These are phyloP conservation scores for Labeo rohita DNA, from an alignment of 2,113 vertebrate genomes.

Conservation along the genomic window DNA sequence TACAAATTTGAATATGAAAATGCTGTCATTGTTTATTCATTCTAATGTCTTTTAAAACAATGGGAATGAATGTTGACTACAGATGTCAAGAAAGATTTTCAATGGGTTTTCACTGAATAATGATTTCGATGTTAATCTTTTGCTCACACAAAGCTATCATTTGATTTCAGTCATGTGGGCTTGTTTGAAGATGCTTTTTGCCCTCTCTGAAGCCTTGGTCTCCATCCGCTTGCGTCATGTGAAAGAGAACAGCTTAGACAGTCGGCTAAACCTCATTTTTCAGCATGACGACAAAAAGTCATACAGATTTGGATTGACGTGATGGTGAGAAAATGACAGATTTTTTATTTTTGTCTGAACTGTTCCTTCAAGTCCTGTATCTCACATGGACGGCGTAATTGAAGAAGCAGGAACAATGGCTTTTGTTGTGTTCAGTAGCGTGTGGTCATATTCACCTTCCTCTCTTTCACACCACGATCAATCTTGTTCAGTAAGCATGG, in stretches of 20 bases:
- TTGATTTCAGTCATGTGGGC: not conserved
- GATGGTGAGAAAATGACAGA: not conserved
- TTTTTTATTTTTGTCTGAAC: not conserved
- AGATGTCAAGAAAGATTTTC: slow-evolving; percentile 4
- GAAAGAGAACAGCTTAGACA: not conserved
- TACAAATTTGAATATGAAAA: not conserved
- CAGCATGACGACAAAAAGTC: not conserved
- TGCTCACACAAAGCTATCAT: not conserved
- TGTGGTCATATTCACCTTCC: slow-evolving; percentile 23
- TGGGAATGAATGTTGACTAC: not conserved
- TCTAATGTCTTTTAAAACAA: not conserved
- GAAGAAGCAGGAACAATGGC: slow-evolving; percentile 1
- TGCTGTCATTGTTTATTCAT: not conserved
- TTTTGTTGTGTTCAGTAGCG: not conserved
- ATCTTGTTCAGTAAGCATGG: slow-evolving; percentile 24
- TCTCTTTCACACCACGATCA: slow-evolving; percentile 35
- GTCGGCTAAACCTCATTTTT: not conserved
- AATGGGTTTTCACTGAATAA: not conserved
- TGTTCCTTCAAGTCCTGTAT: not conserved
- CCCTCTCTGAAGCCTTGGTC: not conserved
- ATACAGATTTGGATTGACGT: not conserved
- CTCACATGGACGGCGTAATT: not conserved
- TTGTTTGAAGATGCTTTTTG: not conserved
- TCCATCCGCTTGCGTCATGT: not conserved
- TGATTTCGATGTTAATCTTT: not conserved